Conservation (phyloP, 2,888 invertebrate species). For the Aspidapion aeneum region DNA sequence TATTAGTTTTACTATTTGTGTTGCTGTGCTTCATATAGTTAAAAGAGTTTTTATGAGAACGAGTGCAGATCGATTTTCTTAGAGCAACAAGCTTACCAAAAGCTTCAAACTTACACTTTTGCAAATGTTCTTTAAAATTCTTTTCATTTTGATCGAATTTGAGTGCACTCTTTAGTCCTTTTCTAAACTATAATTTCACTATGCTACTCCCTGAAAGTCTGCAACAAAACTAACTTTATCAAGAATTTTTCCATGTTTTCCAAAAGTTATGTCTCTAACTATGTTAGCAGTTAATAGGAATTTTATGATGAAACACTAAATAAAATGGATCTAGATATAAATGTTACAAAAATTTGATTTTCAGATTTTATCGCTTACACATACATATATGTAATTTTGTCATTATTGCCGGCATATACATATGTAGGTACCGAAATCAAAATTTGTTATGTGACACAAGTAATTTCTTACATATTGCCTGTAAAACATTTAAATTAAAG, state of each 20-base stretch:
- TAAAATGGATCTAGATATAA: not conserved
- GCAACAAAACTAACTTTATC: not conserved
- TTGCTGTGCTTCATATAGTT: no score
- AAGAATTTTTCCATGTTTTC: not conserved
- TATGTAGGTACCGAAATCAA: no score
- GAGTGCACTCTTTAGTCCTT: no score
- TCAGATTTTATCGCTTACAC: not conserved
- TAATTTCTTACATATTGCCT: no score
- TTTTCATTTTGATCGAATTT: conserved; percentile 22
- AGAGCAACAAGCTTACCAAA: no score
- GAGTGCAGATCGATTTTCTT: no score
- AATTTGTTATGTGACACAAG: no score
- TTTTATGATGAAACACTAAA: not conserved
- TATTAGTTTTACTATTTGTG: no score
- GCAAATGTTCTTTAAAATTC: conserved; percentile 11
- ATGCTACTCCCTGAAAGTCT: not conserved
- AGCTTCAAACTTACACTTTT: conserved; percentile 9
- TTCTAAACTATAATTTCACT: not conserved
- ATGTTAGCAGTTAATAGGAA: not conserved
- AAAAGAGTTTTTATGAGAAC: no score
- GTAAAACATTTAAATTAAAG: no score
- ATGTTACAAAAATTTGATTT: not conserved
- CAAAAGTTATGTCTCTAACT: not conserved
- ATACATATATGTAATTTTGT: not conserved
- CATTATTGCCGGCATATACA: no score